Evolutionary conservation across 2,113 vertebrate genomes (phyloP).

Genomic region (Rhadina sibilatrix): DNA sequence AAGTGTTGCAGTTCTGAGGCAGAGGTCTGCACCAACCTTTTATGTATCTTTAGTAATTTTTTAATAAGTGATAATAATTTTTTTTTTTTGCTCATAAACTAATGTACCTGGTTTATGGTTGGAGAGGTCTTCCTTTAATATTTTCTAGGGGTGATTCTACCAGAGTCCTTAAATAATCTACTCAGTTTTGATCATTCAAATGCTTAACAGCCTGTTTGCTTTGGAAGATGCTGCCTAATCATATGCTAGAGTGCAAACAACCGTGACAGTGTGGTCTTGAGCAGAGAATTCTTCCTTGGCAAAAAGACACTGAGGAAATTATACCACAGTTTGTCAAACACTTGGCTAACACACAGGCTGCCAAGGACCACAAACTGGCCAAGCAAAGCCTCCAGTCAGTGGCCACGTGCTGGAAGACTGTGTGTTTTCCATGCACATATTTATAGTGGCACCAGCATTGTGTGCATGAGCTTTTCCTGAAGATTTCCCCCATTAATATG

Average conservation of each 20-base stretch:
- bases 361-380: neutral
- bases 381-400: neutral
- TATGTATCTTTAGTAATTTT: neutral
- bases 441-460: neutral
- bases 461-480: neutral
- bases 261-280: neutral
- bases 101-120: neutral
- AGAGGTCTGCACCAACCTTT: neutral
- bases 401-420: neutral
- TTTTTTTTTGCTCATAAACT: neutral
- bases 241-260: neutral
- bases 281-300: neutral
- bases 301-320: neutral
- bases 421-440: neutral
- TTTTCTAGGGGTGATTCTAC: neutral
- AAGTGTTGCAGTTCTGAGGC: neutral
- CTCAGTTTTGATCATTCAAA: neutral
- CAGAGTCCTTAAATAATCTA: neutral
- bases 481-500: neutral
- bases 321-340: neutral
- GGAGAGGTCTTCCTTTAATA: neutral
- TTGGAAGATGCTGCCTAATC: neutral
- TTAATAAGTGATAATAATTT: neutral
- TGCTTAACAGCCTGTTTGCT: conserved; percentile 2
- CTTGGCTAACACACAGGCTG: neutral